Percentiles rank a stretch among this genome's conserved stretches.
Evolutionary conservation across 2,888 invertebrate genomes (phyloP).

Genomic region (Atethmia centrago): DNA sequence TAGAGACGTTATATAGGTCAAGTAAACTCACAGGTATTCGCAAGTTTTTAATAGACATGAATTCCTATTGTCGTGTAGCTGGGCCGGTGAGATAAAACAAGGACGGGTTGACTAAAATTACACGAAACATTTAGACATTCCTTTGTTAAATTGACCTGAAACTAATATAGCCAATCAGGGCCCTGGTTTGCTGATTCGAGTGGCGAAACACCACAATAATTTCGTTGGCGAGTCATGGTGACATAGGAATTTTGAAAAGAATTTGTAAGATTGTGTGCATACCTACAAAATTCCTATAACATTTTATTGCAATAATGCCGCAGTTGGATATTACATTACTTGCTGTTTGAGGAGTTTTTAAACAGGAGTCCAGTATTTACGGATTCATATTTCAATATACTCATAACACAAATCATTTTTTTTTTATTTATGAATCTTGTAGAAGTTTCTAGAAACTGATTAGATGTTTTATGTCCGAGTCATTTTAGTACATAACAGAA

Average conservation of each 20-base stretch:
- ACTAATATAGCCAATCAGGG: constrained; percentile 35
- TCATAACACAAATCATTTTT: neutral
- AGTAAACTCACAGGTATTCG: constrained; percentile 73
- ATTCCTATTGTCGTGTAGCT: constrained; percentile 73
- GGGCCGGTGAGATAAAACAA: constrained; percentile 62
- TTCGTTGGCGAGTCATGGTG: too few relatives aligned
- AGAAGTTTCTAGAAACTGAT: constrained; percentile 7
- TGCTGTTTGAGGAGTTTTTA: too few relatives aligned
- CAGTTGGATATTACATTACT: neutral
- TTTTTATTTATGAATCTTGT: neutral
- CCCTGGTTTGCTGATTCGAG: neutral
- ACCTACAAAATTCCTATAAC: too few relatives aligned
- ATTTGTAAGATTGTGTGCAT: neutral
- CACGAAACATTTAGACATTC: constrained; percentile 42
- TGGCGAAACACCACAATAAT: neutral
- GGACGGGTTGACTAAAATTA: constrained; percentile 54
- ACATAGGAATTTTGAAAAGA: neutral
- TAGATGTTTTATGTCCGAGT: neutral
- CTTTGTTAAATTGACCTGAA: constrained; percentile 53
- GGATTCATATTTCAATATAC: neutral
- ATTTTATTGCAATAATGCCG: too few relatives aligned
- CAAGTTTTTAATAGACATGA: constrained; percentile 76
- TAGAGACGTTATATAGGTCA: constrained; percentile 72
- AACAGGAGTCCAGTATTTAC: neutral
- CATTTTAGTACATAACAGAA: constrained; percentile 5